A percentile compares a stretch with the other conserved stretches of the same genome.
Evolutionary conservation across 64 coral and sea anemone species (phyloP).

Genomic region (Montipora capricornis): DNA sequence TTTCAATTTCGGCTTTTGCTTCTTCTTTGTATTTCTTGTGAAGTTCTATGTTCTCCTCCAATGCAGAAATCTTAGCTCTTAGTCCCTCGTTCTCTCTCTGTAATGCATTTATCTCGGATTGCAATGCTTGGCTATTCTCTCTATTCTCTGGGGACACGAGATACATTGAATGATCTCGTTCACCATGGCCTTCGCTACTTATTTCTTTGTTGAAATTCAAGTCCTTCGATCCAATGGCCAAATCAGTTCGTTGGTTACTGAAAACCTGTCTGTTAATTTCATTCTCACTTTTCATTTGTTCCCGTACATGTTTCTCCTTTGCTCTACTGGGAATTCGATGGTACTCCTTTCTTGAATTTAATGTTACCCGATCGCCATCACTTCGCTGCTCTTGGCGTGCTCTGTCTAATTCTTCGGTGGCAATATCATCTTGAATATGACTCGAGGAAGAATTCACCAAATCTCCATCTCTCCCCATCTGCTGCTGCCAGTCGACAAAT

Average conservation of each 20-base stretch:
- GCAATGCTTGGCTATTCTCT: slow-evolving; percentile 57
- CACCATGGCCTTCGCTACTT: not conserved
- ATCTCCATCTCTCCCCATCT: not conserved
- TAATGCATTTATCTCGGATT: slow-evolving; percentile 70
- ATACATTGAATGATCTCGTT: not conserved
- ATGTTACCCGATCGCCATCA: too few species aligned
- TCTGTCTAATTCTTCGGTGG: not conserved
- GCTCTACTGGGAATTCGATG: not conserved
- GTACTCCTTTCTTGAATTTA: not conserved
- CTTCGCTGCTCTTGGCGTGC: not conserved
- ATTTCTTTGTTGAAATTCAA: not conserved
- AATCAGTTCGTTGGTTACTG: not conserved
- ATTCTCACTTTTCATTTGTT: not conserved
- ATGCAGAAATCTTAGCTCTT: slow-evolving; percentile 83
- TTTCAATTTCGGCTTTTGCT: slow-evolving; percentile 79
- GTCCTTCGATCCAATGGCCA: not conserved
- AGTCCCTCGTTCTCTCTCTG: slow-evolving; percentile 87
- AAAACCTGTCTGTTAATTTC: not conserved
- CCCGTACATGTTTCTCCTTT: not conserved
- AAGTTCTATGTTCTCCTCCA: slow-evolving; percentile 95
- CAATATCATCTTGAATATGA: not conserved
- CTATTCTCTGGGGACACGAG: slow-evolving; percentile 51
- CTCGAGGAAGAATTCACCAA: not conserved
- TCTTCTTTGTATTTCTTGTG: slow-evolving; percentile 90
- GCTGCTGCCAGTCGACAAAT: not conserved